Evolutionary conservation across 2,113 vertebrate genomes (phyloP), one percentile per base, ranked within the genome.

Genomic region (Menidia beryllina): DNA sequence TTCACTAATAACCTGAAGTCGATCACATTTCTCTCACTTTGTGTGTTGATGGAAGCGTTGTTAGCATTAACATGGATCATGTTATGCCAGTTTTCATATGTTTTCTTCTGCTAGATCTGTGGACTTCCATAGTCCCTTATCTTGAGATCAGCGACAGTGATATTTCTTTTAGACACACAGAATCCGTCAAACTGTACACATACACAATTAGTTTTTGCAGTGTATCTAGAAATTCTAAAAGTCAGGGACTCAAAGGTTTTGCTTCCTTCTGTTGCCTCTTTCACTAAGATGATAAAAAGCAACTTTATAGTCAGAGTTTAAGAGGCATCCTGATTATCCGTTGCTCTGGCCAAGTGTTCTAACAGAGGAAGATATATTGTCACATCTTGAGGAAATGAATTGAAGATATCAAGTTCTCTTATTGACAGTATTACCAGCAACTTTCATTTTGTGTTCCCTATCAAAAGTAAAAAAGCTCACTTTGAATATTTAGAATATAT

Each of bases 1-100:
- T 39, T 65, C 10, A n/a, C 34, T 73, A 81, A 84, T 84, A 21
- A 69, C 34, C 36, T 43, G 47, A 74, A 57, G 45, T 47, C 47
- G 36, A 72, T 74, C 65, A 21, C 51, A 50, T 70, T 45, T 13
- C 4, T 48, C 7, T 57, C 12, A 34, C 25, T 47, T 0, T 38
- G 19, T 12, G 0, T 24, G 26, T 51, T 17, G 11, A 20, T n/a
- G 20, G 15, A 25, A 49, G 47, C 15, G 1, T 19, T 39, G 30
- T 58, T 27, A 53, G 14, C 41, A 52, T 48, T 14, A 50, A 21
- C 1, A 3, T 38, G 20, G 14, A 26, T 19, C 20, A 34, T 34
- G 30, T 34, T 34, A 20, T 36, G 27, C 36, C 4, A 11, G 17
- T 38, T 34, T 38, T 34, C 12, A 20, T 34, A 15, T 36, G 12